Percentiles rank a stretch among this genome's conserved stretches.
These are phyloP conservation scores for Charadrius vociferus DNA, from an alignment of 2,113 vertebrate genomes.

Conservation along the genomic window DNA sequence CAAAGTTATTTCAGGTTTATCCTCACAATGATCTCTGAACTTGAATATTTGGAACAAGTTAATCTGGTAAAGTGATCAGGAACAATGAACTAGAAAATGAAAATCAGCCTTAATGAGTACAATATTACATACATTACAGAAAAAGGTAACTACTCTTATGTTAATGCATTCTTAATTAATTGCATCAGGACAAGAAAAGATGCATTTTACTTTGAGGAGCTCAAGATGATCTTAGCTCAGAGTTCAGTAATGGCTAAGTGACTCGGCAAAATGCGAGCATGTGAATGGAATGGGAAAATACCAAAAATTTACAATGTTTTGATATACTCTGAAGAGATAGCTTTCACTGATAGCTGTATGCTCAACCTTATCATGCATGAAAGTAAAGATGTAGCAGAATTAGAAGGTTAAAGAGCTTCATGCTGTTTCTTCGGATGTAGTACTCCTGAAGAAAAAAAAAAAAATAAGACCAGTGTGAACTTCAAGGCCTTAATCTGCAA, in stretches of 20 bases:
- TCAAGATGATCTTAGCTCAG: background rate
- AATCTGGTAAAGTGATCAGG: slow-evolving; percentile 23
- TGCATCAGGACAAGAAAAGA: background rate
- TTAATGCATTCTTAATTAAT: background rate
- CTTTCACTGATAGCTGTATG: background rate
- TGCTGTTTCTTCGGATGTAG: background rate
- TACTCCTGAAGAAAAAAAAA: background rate
- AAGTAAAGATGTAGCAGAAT: background rate
- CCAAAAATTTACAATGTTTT: background rate
- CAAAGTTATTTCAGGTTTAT: slow-evolving; percentile 9
- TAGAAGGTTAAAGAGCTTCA: background rate
- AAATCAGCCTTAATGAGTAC: background rate
- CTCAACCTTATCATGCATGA: background rate
- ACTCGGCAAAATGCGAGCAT: background rate
- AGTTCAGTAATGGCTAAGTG: background rate
- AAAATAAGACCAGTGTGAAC: background rate
- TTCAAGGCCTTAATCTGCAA: background rate
- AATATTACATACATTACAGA: background rate
- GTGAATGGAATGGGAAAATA: background rate
- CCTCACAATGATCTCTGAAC: slow-evolving; percentile 7
- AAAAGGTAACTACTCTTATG: background rate
- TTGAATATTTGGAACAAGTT: background rate
- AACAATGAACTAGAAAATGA: slow-evolving; percentile 13
- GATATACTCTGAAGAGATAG: background rate
- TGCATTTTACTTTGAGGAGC: background rate